These are phyloP conservation scores for Varecia variegata DNA, from an alignment of 2,797 vertebrate genomes.

Conservation along the genomic window DNA sequence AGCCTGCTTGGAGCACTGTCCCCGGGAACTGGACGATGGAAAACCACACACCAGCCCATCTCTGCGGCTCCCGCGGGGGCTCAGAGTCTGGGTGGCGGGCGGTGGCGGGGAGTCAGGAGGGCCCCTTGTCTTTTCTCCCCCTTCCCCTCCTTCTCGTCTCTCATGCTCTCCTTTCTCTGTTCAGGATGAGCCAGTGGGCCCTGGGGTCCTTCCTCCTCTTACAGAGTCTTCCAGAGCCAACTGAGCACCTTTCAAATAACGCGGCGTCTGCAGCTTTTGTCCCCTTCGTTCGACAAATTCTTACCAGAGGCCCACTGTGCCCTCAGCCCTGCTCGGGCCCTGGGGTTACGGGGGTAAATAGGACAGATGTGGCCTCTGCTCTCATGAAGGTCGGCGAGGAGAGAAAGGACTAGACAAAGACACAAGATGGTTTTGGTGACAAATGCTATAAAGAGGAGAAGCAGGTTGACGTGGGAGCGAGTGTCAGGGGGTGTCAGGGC, in stretches of 20 bases:
- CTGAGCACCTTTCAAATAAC: neutral
- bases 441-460: neutral
- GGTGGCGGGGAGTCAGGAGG: neutral
- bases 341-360: neutral
- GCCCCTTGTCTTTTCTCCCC: neutral
- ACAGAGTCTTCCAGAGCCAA: no score
- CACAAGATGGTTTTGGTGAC: neutral
- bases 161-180: neutral
- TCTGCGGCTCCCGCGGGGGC: neutral
- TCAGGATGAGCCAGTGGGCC: neutral
- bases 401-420: neutral
- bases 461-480: neutral
- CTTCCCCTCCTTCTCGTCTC: no score
- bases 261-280: neutral
- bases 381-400: neutral
- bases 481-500: neutral
- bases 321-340: neutral
- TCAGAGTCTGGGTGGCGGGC: neutral
- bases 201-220: neutral
- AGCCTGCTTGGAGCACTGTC: neutral
- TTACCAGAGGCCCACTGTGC: neutral
- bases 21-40: neutral
- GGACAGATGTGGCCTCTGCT: neutral
- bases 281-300: neutral
- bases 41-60: neutral